Evolutionary conservation across 2,888 invertebrate genomes (phyloP).

Genomic region (Parnassius apollo): DNA sequence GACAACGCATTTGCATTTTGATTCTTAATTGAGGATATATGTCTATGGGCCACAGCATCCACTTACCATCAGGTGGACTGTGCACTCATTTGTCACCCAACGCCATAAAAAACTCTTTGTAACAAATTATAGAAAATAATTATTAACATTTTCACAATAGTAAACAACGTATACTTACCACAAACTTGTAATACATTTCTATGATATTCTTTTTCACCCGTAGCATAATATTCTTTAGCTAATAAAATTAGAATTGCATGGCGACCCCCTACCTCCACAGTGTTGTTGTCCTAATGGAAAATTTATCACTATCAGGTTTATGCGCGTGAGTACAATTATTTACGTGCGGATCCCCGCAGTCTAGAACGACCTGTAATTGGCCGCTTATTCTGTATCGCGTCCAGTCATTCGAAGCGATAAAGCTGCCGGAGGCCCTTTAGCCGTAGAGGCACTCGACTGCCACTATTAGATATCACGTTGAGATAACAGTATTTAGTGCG

Average conservation of each 20-base stretch:
- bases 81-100: too few species aligned
- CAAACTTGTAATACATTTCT: too few species aligned
- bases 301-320: conserved; percentile 66
- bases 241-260: background rate
- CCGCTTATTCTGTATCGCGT: conserved; percentile 71
- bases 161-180: too few species aligned
- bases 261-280: conserved; percentile 37
- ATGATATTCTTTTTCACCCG: too few species aligned
- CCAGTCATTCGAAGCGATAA: conserved; percentile 75
- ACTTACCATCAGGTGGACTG: too few species aligned
- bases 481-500: conserved; percentile 34
- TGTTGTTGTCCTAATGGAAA: conserved; percentile 61
- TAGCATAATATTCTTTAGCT: background rate
- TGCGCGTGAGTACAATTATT: conserved; percentile 74
- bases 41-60: too few species aligned
- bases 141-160: too few species aligned
- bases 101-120: too few species aligned
- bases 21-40: too few species aligned
- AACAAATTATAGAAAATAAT: too few species aligned
- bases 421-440: conserved; percentile 52
- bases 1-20: too few species aligned
- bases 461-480: conserved; percentile 51
- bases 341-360: conserved; percentile 63
- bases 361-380: conserved; percentile 67
- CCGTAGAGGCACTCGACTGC: conserved; percentile 48